Base-by-base conservation (phyloP, 2,797 vertebrate genomes). In the Muraenolepis orangiensis region DNA sequence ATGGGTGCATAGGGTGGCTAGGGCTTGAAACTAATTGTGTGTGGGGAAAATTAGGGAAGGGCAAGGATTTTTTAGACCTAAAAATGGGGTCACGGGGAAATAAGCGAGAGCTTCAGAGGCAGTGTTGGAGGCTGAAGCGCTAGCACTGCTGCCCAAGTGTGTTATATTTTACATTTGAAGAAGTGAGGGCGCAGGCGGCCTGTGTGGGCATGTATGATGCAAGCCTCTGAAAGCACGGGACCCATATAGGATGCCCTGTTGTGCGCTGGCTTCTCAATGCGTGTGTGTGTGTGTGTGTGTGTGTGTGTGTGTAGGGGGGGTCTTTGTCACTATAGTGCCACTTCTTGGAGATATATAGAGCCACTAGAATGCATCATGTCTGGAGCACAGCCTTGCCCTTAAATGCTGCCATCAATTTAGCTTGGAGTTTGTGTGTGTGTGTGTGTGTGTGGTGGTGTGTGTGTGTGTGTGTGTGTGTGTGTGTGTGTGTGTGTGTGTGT, bases 221-320 rank as follows among this genome's bases (percentile, higher is more conserved):
- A 94, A 92, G 88, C 84, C 83, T 66, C 79, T 88, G 91, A 91
- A 92, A 92, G 88, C 81, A 71, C 79, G 80, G 76, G 76, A 74
- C 73, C 69, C 81, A 66, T 36, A 69, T n/a, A 74, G 71, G 78
- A 79, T 75, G 70, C 73, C 82, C 67, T 30, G 20, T 67, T n/a
- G 66, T 67, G 66, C 16, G 66, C 30, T 31, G 8, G 14, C 18
- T 18, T 36, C 18, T 69, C 67, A 30, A 30, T 32, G 31, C 34
- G 67, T 69, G 18, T 69, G 66, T 73, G 67, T 18, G 28, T 78
- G 70, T 46, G 72, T 16, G 13, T 16, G 13, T 16, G 40, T 16
- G 13, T 51, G 42, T 51, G 42, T 51, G 42, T 46, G 40, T 46
- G 20, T n/a, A 20, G n/a, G 46, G 7, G 18, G 7, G 20, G 7